Base-by-base conservation (phyloP, 2,797 vertebrate genomes). In the Molossus molossus region DNA sequence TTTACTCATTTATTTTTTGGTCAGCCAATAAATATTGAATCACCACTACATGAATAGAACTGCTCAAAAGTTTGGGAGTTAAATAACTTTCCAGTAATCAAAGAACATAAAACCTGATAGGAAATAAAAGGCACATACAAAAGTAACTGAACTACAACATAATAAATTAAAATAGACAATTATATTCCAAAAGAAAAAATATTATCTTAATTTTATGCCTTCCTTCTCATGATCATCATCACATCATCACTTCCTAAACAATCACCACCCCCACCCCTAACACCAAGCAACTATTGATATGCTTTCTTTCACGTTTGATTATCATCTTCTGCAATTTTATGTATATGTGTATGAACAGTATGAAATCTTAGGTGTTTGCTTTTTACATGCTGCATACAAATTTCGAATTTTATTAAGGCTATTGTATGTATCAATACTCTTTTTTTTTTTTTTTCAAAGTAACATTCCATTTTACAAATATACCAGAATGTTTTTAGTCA, bases 1-100 rank as follows among this genome's bases (percentile, higher is more conserved):
- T 86, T 94, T 90, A 87, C 90, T 85, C 25, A 76, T 89, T 95
- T 12, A 33, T 93, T 91, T 62, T 62, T 81, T 80, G 21, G 77
- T 83, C 53, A 88, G 40, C 12, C 33, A 80, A 79, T 89, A 88
- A 86, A 89, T 86, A 75, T 18, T 60, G 82, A 88, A 90, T 82
- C 75, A 86, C 84, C 6, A 79, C 33, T 40, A 58, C 9, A 62
- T 69, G 5, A 3, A n/a, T 15, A 83, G 70, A 89, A 62, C 18
- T 37, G 13, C 21, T 96, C 25, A 86, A 89, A 91, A 82, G 9
- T 81, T 90, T 67, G 27, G n/a, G 21, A 91, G 53, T 55, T 64
- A 94, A 53, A 92, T 82, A 81, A 33, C 18, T 37, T 77, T 37
- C 1, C 9, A 37, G 12, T 64, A 64, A 64, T 75, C 15, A 92